Evolutionary conservation across 2,113 vertebrate genomes (phyloP), one percentile per base, ranked within the genome.

Genomic region (Lophius piscatorius): DNA sequence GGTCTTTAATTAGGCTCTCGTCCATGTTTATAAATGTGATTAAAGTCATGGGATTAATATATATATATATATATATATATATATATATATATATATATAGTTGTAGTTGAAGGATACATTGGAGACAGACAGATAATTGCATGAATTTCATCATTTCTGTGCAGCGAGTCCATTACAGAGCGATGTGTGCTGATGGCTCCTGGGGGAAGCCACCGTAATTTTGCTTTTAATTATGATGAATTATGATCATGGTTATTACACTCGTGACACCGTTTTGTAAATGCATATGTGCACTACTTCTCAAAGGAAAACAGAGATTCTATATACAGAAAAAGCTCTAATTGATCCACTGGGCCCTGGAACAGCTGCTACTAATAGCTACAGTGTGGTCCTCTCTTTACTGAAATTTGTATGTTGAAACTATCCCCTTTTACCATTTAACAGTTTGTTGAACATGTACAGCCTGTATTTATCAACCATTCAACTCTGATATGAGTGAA

Each of bases 341-440:
- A 72, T 55, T 35, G 52, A 61, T 55, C 69, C 56, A 36, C 17
- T 5, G 65, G 55, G 65, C 31, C 36, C 22, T 9, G 26, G 9
- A 74, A 84, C 64, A 74, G 60, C 63, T 79, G 78, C 58, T 74
- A 71, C 39, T 35, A 22, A 44, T 57, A 69, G 54, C 50, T 39
- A 13, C 39, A 70, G 63, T 14, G 52, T 9, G 41, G 41, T 31
- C 22, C 45, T 69, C 45, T 71, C 36, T 65, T 61, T 42, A 51
- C 58, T 67, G 40, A 38, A 51, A 67, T 80, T 64, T 74, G 49
- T 61, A 44, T 35, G 23, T 24, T 11, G 48, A 74, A 73, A 69
- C 70, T 0, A 85, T 68, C 35, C 33, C 52, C 70, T 76, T 35
- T 68, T 80, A 65, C 66, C 62, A 68, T 83, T 77, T 52, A 66